phyloP scores from a whole-genome alignment of 2,888 invertebrate species.

The Diarsia mendica region DNA sequence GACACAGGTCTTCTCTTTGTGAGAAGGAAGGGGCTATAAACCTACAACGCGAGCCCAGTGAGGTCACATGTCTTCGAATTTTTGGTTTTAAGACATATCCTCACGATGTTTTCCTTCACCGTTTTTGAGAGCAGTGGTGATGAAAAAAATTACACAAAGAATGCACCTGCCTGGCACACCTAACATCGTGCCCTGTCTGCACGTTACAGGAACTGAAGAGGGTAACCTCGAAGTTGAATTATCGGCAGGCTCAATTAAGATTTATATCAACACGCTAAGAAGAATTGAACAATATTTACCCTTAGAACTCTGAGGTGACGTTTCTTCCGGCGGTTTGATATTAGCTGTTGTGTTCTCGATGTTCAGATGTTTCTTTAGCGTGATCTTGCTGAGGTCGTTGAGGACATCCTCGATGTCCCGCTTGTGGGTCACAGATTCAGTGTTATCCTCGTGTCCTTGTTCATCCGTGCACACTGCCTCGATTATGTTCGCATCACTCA shows the following conservation, averaged over 20 bases:
- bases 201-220: not conserved
- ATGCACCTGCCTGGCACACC: not conserved
- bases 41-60: no score
- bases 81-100: no score
- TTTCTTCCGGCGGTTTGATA: slow-evolving; percentile 83
- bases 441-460: slow-evolving; percentile 78
- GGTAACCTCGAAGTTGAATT: not conserved
- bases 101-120: no score
- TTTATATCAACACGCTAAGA: not conserved
- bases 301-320: slow-evolving; percentile 74
- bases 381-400: slow-evolving; percentile 86
- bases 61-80: no score
- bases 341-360: slow-evolving; percentile 88
- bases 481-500: slow-evolving; percentile 80
- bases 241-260: not conserved
- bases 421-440: slow-evolving; percentile 26
- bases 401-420: slow-evolving; percentile 86
- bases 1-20: no score
- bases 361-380: slow-evolving; percentile 85
- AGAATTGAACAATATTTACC: slow-evolving; percentile 64
- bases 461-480: slow-evolving; percentile 77
- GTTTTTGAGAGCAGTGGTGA: no score
- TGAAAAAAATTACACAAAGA: no score
- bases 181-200: not conserved
- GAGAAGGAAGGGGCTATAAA: no score